Percentiles rank a stretch among this genome's conserved stretches.
These are phyloP conservation scores for Cinclus mexicanus DNA, from an alignment of 2,113 vertebrate species.

Conservation along the genomic window DNA sequence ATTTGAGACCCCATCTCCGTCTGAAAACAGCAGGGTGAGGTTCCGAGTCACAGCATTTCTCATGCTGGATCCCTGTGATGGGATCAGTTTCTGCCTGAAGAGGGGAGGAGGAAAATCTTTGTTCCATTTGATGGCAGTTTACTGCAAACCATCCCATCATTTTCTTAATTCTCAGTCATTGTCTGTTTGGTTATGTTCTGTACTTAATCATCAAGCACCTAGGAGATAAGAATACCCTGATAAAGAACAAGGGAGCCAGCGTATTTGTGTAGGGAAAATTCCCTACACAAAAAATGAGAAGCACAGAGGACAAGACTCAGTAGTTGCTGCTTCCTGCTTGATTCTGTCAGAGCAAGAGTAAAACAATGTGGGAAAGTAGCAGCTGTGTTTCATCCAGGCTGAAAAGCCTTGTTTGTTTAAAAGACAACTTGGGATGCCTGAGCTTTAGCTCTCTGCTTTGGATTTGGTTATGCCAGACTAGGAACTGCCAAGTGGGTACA, in stretches of 20 bases:
- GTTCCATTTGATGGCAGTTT: neutral
- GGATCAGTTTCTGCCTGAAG: neutral
- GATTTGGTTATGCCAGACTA: neutral
- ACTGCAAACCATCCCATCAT: neutral
- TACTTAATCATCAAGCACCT: neutral
- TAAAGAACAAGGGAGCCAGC: neutral
- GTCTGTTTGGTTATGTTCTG: neutral
- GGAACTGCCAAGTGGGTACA: neutral
- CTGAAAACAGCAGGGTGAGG: neutral
- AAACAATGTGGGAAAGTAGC: neutral
- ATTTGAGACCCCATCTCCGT: neutral
- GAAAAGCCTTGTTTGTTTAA: neutral
- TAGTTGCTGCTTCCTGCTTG: neutral
- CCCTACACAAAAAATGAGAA: neutral
- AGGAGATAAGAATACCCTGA: neutral
- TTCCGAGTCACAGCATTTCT: neutral
- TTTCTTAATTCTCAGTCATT: neutral
- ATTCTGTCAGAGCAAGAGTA: neutral
- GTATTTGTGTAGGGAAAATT: too few species aligned
- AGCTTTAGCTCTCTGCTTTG: neutral
- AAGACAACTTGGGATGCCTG: neutral
- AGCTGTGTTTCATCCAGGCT: neutral
- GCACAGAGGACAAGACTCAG: neutral
- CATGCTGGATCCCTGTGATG: neutral
- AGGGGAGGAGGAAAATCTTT: neutral